Evolutionary conservation across 2,797 vertebrate species (phyloP), one percentile per base, ranked within the genome.

Genomic region (Argyrosomus regius): DNA sequence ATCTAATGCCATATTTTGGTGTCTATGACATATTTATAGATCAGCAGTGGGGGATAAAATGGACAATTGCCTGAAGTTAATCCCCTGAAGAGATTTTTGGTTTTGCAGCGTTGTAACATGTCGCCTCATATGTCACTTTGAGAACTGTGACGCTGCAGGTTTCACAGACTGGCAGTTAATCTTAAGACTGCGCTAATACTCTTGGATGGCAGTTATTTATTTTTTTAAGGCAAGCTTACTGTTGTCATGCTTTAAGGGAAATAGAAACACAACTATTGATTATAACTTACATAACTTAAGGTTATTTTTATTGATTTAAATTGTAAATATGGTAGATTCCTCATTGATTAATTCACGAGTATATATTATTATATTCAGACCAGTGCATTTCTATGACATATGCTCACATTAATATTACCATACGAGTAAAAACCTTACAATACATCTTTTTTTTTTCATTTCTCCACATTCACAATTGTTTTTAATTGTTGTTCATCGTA

Each of bases 21-120:
- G 61, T 11, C 64, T 76, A 43, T 28, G 59, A 56, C 59, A 72
- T 79, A 77, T 84, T 84, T 82, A 77, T 79, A 82, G 79, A 75
- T 75, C 56, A 73, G 39, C 64, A 60, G 28, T 49, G 11, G 18
- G 8, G 68, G 61, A 68, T 75, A 52, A 87, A 73, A 82, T 67
- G 54, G 72, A 75, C 68, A 28, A 72, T 81, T 57, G 63, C 39
- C 45, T 80, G 63, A 78, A 71, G 72, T 70, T 83, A 85, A 85
- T 89, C 75, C 66, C 28, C 75, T 22, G 45, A n/a, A 76, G 62
- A 65, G 66, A 78, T 78, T 70, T 68, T 75, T 48, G 28, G 11
- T 65, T 68, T 78, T 57, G 45, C 54, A 75, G 65, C 49, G 13
- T 60, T 78, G 11, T 65, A 63, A 79, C 50, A 52, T 70, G 26